Evolutionary conservation across 2,888 invertebrate species (phyloP).

Genomic region (Leucozona laternaria): DNA sequence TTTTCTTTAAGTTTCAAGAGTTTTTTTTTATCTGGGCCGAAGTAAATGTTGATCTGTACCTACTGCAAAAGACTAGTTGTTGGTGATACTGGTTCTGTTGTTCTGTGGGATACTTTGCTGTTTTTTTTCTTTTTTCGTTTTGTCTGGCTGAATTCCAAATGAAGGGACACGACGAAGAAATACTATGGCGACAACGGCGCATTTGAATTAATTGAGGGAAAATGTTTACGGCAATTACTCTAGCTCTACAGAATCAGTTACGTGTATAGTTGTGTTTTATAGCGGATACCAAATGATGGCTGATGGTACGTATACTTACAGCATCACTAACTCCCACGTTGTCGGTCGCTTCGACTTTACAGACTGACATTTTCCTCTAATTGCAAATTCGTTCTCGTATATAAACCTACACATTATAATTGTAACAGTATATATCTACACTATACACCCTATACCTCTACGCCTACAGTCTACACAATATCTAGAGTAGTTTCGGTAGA

Average conservation of each 20-base stretch:
- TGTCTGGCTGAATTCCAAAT: constrained; percentile 31
- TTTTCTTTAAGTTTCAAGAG: constrained; percentile 42
- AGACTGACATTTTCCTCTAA: constrained; percentile 41
- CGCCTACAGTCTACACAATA: neutral
- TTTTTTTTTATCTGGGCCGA: constrained; percentile 70
- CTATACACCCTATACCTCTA: neutral
- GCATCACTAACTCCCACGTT: constrained; percentile 24
- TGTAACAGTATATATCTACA: neutral
- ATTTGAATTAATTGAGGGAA: constrained; percentile 67
- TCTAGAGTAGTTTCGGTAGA: neutral
- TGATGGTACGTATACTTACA: constrained; percentile 1
- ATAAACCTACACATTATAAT: neutral
- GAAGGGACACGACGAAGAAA: constrained; percentile 20
- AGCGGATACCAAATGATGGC: constrained; percentile 13
- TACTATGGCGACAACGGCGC: constrained; percentile 54
- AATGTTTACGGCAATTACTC: constrained; percentile 67
- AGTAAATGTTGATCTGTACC: constrained; percentile 57
- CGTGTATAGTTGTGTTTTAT: constrained; percentile 2
- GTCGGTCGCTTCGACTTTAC: neutral
- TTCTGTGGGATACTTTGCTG: constrained; percentile 49
- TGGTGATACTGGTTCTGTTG: constrained; percentile 50
- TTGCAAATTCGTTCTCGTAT: constrained; percentile 14
- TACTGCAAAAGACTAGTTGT: constrained; percentile 16
- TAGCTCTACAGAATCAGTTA: constrained; percentile 46
- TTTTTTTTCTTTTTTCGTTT: neutral